These are phyloP conservation scores for Pseudomyrmex flavicornis DNA, from an alignment of 1,140 invertebrate species.

Conservation along the genomic window DNA sequence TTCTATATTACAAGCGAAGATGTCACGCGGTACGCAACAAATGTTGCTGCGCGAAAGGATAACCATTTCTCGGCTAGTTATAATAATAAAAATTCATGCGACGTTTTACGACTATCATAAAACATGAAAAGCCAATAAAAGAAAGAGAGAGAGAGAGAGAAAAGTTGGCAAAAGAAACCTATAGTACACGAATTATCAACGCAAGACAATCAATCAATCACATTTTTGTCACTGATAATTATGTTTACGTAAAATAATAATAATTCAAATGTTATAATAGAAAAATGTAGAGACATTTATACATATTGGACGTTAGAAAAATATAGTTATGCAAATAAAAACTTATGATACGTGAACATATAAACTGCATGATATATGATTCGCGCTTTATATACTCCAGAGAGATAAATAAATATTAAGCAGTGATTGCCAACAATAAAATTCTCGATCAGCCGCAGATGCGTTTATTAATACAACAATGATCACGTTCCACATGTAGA, in stretches of 20 bases:
- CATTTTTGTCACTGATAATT: neutral
- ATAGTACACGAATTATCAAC: constrained; percentile 27
- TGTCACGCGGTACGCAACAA: constrained; percentile 35
- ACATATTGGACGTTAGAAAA: neutral
- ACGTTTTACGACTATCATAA: constrained; percentile 66
- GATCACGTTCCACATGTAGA: neutral
- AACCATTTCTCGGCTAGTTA: constrained; percentile 59
- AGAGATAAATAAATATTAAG: constrained; percentile 40
- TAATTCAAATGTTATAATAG: neutral
- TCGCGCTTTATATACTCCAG: neutral
- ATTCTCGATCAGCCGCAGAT: neutral
- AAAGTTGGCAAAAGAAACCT: too few relatives aligned
- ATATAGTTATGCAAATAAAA: neutral
- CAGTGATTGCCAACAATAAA: neutral
- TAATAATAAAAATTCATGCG: constrained; percentile 74
- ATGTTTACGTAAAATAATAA: constrained; percentile 42
- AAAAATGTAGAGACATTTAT: neutral
- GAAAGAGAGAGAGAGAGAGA: constrained; percentile 1
- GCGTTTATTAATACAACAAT: constrained; percentile 11
- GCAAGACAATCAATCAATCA: constrained; percentile 16
- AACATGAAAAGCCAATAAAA: constrained; percentile 61
- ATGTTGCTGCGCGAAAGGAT: constrained; percentile 32
- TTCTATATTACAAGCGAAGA: constrained; percentile 58
- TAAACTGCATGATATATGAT: constrained; percentile 5
- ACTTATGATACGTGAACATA: neutral